Conservation (phyloP, 2,113 vertebrate species). For the Coptodon rendalli region DNA sequence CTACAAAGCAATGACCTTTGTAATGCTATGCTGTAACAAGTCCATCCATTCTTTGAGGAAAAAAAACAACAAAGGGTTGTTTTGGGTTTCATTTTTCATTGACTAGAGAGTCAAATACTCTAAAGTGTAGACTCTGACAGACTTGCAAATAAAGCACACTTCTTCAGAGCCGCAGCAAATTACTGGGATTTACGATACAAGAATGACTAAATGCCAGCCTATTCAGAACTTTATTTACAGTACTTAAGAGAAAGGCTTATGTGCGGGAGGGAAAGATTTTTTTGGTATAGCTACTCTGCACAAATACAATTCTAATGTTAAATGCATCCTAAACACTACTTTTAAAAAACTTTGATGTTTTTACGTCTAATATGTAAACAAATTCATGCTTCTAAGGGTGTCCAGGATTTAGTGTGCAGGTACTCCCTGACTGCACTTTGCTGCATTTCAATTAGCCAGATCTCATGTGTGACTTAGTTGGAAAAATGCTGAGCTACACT, state of each 20-base stretch:
- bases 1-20: slow-evolving; percentile 18
- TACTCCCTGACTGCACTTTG: background rate
- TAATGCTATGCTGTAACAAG: background rate
- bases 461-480: background rate
- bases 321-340: background rate
- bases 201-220: background rate
- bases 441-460: background rate
- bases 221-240: slow-evolving; percentile 19
- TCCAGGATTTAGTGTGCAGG: background rate
- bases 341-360: background rate
- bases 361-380: background rate
- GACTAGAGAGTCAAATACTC: background rate
- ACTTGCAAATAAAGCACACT: background rate
- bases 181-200: background rate
- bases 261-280: background rate
- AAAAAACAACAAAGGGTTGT: background rate
- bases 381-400: background rate
- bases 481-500: background rate
- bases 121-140: background rate
- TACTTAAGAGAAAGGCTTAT: slow-evolving; percentile 5
- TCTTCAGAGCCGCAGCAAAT: slow-evolving; percentile 6
- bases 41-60: background rate
- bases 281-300: background rate
- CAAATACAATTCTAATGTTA: background rate
- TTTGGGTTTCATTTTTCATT: background rate